Evolutionary conservation across 2,113 vertebrate genomes (phyloP).

Genomic region (Aphyosemion australe): DNA sequence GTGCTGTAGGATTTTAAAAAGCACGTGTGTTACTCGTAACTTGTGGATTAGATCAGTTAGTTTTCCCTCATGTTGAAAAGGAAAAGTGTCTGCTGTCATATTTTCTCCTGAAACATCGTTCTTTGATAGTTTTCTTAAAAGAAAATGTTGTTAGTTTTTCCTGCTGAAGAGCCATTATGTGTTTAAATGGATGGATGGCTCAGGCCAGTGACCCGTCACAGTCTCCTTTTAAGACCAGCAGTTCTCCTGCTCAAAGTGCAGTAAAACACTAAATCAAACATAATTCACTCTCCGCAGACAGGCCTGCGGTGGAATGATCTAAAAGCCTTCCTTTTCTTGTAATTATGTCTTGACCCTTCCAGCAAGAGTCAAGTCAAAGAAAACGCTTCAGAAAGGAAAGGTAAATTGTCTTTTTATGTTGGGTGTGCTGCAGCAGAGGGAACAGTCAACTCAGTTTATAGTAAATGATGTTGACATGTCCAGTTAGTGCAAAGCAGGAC

Average conservation of each 20-base stretch:
- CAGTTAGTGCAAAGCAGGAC: slow-evolving; percentile 15
- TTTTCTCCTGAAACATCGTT: slow-evolving; percentile 33
- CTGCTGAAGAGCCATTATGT: slow-evolving; percentile 22
- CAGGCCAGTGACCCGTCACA: slow-evolving; percentile 46
- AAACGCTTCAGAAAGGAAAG: slow-evolving; percentile 11
- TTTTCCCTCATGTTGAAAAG: too few relatives aligned
- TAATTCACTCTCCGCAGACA: slow-evolving; percentile 51
- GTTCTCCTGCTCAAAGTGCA: slow-evolving; percentile 50
- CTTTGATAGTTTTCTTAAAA: slow-evolving; percentile 3
- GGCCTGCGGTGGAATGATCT: slow-evolving; percentile 41
- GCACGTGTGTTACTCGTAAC: neutral
- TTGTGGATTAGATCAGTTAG: too few relatives aligned
- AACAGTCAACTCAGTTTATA: neutral
- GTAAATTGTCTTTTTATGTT: neutral
- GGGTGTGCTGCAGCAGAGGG: slow-evolving; percentile 3
- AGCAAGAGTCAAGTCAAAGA: slow-evolving; percentile 29
- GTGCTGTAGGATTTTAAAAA: neutral
- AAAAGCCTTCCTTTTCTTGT: slow-evolving; percentile 55
- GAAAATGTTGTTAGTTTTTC: slow-evolving; percentile 4
- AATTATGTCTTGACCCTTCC: slow-evolving; percentile 51
- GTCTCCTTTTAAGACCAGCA: slow-evolving; percentile 31
- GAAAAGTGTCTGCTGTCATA: slow-evolving; percentile 1
- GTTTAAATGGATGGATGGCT: slow-evolving; percentile 38
- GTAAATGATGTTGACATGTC: slow-evolving; percentile 23
- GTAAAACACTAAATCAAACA: slow-evolving; percentile 64